These are phyloP conservation scores for Philopotamus ludificatus DNA, from an alignment of 1,140 invertebrate species.

Conservation along the genomic window DNA sequence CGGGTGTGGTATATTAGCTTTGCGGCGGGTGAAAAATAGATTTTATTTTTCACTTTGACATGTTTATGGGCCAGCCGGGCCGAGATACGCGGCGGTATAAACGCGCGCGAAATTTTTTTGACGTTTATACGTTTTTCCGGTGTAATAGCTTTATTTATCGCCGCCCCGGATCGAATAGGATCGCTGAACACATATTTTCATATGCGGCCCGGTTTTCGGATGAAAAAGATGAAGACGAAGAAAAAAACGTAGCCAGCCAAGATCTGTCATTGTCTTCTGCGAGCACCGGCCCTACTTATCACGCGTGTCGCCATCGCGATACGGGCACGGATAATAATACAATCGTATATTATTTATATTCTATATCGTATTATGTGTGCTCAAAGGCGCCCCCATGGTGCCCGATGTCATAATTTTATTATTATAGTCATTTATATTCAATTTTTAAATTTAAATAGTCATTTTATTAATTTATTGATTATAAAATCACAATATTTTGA, in stretches of 20 bases:
- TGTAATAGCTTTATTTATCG: constrained; percentile 33
- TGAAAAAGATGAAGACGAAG: no score
- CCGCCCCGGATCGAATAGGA: constrained; percentile 14
- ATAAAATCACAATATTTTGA: no score
- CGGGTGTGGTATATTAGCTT: constrained; percentile 26
- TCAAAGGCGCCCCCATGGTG: no score
- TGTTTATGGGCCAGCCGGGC: constrained; percentile 32
- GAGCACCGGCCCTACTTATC: background rate
- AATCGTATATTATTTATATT: no score
- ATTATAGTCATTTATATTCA: no score
- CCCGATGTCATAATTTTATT: no score
- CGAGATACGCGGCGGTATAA: constrained; percentile 21
- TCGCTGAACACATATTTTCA: constrained; percentile 18
- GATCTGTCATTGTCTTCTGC: background rate
- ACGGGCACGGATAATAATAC: no score
- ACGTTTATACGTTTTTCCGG: constrained; percentile 36
- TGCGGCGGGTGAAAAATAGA: constrained; percentile 34
- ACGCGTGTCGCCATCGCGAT: background rate
- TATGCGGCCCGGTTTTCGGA: no score
- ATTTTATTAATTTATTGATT: no score
- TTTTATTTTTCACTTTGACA: constrained; percentile 37
- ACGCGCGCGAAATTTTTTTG: constrained; percentile 28
- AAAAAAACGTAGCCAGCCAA: no score
- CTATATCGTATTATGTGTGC: no score
- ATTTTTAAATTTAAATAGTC: no score